Conservation (phyloP, 2,888 invertebrate species). For the Sthenelais limicola region DNA sequence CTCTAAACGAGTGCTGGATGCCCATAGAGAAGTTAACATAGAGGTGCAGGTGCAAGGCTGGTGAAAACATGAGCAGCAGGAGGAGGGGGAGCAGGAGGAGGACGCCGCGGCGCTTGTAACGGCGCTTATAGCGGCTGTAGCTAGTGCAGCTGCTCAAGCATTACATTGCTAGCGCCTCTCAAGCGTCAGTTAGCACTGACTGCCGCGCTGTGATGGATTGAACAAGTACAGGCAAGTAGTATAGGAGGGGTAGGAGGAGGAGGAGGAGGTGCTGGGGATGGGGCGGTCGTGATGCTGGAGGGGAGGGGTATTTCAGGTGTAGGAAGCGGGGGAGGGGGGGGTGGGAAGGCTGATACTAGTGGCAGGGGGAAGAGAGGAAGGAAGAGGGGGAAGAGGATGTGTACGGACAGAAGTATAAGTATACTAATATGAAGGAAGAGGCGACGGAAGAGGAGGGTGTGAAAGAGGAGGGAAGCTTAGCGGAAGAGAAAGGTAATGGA, state of each 20-base stretch:
- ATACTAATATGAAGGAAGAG: too few species aligned
- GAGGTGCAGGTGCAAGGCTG: too few species aligned
- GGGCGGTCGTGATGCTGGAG: background rate
- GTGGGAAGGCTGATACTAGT: background rate
- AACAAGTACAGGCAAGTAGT: background rate
- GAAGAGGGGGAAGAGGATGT: background rate
- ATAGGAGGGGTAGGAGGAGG: background rate
- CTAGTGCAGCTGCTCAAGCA: background rate
- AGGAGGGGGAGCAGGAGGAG: background rate
- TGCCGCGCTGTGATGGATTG: background rate
- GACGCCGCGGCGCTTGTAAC: background rate
- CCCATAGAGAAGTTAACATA: too few species aligned
- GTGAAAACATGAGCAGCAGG: too few species aligned
- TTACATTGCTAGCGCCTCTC: background rate
- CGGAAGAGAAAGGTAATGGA: background rate
- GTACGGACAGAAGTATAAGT: too few species aligned
- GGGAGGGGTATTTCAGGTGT: background rate
- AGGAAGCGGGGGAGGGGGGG: constrained; percentile 1
- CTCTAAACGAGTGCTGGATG: too few species aligned
- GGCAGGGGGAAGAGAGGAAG: background rate
- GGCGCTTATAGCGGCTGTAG: background rate
- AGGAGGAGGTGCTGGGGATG: background rate
- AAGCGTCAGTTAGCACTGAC: too few species aligned
- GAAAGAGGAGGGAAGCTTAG: background rate
- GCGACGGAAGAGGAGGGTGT: background rate